Percentiles rank a stretch among this genome's conserved stretches.
Evolutionary conservation across 2,113 vertebrate species (phyloP).

Genomic region (Microcebus jonahi): DNA sequence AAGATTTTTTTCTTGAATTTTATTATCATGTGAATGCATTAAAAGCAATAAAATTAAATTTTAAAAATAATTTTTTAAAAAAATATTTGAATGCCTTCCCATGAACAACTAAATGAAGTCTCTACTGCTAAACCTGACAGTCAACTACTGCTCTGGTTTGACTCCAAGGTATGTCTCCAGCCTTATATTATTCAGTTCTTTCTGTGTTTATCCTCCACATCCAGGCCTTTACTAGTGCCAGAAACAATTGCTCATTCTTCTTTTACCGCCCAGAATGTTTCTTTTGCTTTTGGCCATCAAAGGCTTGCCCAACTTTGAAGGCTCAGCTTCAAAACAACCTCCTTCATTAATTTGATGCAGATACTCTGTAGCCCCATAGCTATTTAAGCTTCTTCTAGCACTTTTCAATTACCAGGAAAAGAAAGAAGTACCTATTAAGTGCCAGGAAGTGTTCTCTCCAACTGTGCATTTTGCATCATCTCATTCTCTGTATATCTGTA

Average conservation of each 20-base stretch:
- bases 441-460: neutral
- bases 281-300: conserved; percentile 8
- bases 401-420: neutral
- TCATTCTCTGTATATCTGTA: neutral
- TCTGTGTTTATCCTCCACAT: neutral
- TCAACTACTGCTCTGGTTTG: neutral
- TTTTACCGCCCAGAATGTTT: conserved; percentile 25
- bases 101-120: conserved; percentile 6
- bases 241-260: neutral
- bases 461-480: neutral
- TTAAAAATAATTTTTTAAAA: neutral
- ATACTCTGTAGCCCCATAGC: neutral
- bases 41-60: neutral
- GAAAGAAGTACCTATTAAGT: neutral
- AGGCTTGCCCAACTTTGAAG: neutral
- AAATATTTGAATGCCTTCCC: neutral
- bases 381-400: neutral
- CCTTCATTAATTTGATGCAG: conserved; percentile 2
- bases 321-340: conserved; percentile 14
- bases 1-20: conserved; percentile 30
- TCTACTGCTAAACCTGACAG: neutral
- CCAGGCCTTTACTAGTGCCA: neutral
- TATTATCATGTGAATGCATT: neutral
- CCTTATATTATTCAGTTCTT: neutral
- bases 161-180: neutral